Conservation (phyloP, 2,113 vertebrate species). For the Pterocles orientalis region DNA sequence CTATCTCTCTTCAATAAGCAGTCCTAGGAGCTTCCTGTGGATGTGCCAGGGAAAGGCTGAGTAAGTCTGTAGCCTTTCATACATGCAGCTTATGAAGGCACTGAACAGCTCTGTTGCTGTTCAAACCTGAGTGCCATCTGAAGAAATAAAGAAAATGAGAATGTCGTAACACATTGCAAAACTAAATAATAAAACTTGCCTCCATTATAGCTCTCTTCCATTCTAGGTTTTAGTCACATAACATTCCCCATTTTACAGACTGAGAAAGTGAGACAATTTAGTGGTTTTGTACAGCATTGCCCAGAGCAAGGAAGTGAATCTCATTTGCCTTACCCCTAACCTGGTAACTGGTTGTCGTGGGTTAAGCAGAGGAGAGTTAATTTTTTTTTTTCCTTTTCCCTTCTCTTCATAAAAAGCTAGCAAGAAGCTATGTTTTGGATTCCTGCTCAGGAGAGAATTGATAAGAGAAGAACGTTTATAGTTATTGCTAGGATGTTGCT, state of each 20-base stretch:
- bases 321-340: background rate
- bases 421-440: no score
- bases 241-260: background rate
- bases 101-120: background rate
- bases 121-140: background rate
- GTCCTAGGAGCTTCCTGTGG: background rate
- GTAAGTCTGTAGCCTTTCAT: background rate
- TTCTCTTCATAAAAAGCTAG: no score
- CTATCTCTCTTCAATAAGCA: background rate
- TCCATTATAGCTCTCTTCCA: background rate
- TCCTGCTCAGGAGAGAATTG: no score
- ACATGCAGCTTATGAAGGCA: background rate
- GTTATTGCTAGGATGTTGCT: no score
- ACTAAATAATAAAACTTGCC: background rate
- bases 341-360: no score
- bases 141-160: background rate
- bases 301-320: background rate
- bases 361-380: no score
- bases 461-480: no score
- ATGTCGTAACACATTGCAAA: background rate
- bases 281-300: background rate
- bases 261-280: background rate
- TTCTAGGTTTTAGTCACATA: background rate
- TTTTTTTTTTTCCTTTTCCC: no score
- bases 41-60: background rate